phyloP scores from a whole-genome alignment of 2,113 vertebrate genomes.

The Notiomystis cincta region DNA sequence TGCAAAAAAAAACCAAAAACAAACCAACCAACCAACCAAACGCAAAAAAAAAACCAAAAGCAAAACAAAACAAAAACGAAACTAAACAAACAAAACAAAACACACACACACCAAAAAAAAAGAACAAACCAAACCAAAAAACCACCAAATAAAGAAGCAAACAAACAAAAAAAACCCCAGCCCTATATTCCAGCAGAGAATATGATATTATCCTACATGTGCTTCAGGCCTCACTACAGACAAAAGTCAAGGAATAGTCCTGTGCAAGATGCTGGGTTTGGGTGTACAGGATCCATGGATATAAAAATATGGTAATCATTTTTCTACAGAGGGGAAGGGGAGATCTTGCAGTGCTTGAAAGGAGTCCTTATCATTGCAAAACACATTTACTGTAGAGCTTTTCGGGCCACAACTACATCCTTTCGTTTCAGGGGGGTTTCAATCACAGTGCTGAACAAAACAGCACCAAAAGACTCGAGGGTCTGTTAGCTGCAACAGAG shows the following conservation, averaged over 20 bases:
- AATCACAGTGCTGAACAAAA: neutral
- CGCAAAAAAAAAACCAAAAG: accelerated
- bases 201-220: too few species aligned
- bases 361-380: neutral
- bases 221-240: neutral
- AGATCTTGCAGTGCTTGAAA: neutral
- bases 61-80: too few species aligned
- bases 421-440: neutral
- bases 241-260: neutral
- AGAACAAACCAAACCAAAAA: too few species aligned
- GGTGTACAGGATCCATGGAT: neutral
- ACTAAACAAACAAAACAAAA: too few species aligned
- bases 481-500: neutral
- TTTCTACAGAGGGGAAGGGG: neutral
- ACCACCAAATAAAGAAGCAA: too few species aligned
- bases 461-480: accelerated
- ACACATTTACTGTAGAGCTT: neutral
- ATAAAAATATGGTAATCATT: neutral
- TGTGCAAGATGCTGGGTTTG: neutral
- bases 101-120: too few species aligned
- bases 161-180: accelerated
- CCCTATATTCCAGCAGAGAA: neutral
- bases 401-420: neutral
- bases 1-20: neutral
- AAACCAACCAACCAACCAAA: too few species aligned